Evolutionary conservation across 64 coral and sea anemone species (phyloP).

Genomic region (Pocillopora verrucosa): DNA sequence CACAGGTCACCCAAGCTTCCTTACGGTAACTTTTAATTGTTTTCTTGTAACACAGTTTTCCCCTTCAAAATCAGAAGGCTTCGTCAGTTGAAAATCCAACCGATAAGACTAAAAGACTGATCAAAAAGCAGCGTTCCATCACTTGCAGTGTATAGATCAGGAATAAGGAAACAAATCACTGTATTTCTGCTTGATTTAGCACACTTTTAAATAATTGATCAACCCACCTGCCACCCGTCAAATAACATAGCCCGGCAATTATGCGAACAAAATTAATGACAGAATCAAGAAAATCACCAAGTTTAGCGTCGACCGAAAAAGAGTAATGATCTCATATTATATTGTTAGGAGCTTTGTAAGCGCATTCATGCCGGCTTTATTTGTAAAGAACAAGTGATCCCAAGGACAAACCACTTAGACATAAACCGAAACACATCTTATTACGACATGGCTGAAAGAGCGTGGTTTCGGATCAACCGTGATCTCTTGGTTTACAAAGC

Average conservation of each 20-base stretch:
- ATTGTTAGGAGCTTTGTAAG: background rate
- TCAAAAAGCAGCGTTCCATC: background rate
- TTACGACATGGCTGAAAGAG: slow-evolving; percentile 14
- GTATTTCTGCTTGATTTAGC: slow-evolving; percentile 51
- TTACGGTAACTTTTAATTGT: background rate
- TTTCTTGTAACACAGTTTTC: background rate
- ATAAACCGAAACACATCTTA: background rate
- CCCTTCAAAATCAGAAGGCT: no score
- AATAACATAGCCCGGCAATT: slow-evolving; percentile 38
- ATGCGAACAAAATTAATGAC: slow-evolving; percentile 23
- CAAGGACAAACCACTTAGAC: background rate
- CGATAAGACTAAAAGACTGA: background rate
- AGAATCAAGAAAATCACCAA: background rate
- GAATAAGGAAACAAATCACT: background rate
- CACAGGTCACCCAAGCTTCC: no score
- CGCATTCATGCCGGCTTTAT: background rate
- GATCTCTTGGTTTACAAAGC: slow-evolving; percentile 89
- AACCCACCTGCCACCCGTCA: slow-evolving; percentile 8
- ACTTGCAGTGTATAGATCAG: background rate
- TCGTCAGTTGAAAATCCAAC: no score
- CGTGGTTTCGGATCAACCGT: slow-evolving; percentile 75
- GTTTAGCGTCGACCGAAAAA: background rate
- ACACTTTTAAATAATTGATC: slow-evolving; percentile 27
- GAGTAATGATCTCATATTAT: background rate
- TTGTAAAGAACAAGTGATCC: slow-evolving; percentile 1